These are phyloP conservation scores for Baccha elongata DNA, from an alignment of 2,888 invertebrate genomes.

Conservation along the genomic window DNA sequence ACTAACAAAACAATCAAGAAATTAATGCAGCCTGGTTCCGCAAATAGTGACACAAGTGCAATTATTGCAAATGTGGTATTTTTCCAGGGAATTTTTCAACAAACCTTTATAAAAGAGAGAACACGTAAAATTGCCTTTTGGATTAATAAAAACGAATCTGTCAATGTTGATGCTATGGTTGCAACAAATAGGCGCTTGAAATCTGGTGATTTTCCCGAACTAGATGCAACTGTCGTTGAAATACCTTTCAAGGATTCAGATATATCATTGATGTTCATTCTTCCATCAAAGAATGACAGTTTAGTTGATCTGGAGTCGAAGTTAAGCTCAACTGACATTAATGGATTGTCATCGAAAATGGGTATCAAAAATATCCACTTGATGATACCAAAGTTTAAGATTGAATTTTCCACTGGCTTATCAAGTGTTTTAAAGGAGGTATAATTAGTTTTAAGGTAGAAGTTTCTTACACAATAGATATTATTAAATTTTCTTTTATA, in stretches of 20 bases:
- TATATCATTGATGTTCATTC: constrained; percentile 89
- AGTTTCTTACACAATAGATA: neutral
- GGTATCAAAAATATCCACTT: constrained; percentile 83
- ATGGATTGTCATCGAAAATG: constrained; percentile 83
- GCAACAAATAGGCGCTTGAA: constrained; percentile 82
- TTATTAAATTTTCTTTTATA: neutral
- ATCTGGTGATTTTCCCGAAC: constrained; percentile 82
- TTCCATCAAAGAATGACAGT: constrained; percentile 88
- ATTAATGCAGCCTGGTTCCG: constrained; percentile 85
- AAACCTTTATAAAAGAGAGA: constrained; percentile 84
- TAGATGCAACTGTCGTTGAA: constrained; percentile 86
- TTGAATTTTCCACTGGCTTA: constrained; percentile 88
- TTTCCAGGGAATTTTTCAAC: constrained; percentile 91
- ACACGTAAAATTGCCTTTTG: constrained; percentile 88
- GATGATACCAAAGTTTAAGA: constrained; percentile 90
- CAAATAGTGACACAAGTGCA: constrained; percentile 85
- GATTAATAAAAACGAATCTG: constrained; percentile 82
- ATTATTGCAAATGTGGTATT: constrained; percentile 93
- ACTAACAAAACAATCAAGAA: constrained; percentile 93
- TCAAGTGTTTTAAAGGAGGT: constrained; percentile 86
- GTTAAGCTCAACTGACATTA: constrained; percentile 84
- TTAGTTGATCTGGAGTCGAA: constrained; percentile 85
- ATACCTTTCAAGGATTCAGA: constrained; percentile 88
- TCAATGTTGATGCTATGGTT: constrained; percentile 88
- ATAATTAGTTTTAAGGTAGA: constrained; percentile 53